Base-by-base conservation (phyloP, 1,140 invertebrate species). In the Psix sp. region DNA sequence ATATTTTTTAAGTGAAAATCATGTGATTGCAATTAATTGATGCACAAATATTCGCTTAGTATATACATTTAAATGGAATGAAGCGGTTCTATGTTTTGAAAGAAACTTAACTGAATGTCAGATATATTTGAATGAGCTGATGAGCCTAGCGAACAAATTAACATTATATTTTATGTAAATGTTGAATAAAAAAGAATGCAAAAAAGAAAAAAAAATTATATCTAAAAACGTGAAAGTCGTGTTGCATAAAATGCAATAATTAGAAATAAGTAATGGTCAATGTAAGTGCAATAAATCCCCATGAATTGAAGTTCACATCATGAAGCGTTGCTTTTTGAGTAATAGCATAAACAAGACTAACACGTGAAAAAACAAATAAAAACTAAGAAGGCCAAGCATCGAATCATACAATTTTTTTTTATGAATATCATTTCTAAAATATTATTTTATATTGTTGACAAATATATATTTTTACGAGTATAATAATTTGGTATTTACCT, bases 281-380 rank as follows among this genome's bases (percentile, higher is more conserved):
- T 78, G 62, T 67, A 80, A 76, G 77, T 84, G 81, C 81, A 85
- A 85, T 82, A 83, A 83, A 72, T 80, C 66, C 75, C 77, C 59
- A 77, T 80, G 52, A 70, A 82, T 83, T 84, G 82, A 81, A 80
- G 82, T 77, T 82, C 76, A 80, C 81, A 78, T 21, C 29, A 26
- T 18, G 11, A 56, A 48, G 16, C 16, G 20, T 54, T 60, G 16
- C 13, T 56, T 74, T 79, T 81, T 52, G 78, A 63, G 29, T 40
- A 33, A 52, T 51, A 57, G 18, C 38, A 51, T 57, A 24, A 16
- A 63, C 49, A 65, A 76, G 74, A 62, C 74, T 76, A 65, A 56
- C 31, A 17, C 70, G 59, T 68, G 43, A 65, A 54, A 68, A 62
- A 76, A 51, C 76, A 49, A 79, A 65, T 77, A 72, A 35, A 35